A percentile compares a stretch with the other conserved stretches of the same genome.
phyloP scores from a whole-genome alignment of 2,888 invertebrate species.

The Tillus elongatus region DNA sequence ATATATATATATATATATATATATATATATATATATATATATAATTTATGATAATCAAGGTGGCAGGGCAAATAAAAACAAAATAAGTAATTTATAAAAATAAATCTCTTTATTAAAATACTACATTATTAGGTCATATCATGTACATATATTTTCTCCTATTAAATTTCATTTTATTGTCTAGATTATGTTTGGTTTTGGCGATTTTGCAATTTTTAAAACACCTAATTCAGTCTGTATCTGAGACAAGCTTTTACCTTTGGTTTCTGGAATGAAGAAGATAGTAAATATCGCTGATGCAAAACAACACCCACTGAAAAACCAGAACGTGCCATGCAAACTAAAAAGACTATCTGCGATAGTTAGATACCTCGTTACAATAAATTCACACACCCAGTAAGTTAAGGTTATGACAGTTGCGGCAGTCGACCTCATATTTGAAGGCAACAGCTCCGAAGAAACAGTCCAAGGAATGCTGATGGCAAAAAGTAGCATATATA shows the following conservation, averaged over 20 bases:
- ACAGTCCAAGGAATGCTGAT: slow-evolving; percentile 73
- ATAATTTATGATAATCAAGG: no score
- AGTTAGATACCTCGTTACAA: slow-evolving; percentile 67
- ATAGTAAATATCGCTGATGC: slow-evolving; percentile 60
- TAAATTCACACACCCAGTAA: slow-evolving; percentile 65
- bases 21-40: no score
- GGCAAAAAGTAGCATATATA: slow-evolving; percentile 58
- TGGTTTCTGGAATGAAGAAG: slow-evolving; percentile 73
- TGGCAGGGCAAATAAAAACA: no score
- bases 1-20: no score
- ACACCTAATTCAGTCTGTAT: slow-evolving; percentile 48
- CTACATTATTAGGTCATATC: no score
- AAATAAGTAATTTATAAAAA: no score
- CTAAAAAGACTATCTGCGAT: slow-evolving; percentile 51
- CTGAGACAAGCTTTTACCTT: slow-evolving; percentile 70
- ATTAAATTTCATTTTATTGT: no score
- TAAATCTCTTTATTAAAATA: no score
- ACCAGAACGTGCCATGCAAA: slow-evolving; percentile 58
- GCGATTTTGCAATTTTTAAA: no score
- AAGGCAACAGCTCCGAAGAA: slow-evolving; percentile 71
- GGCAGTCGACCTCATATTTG: slow-evolving; percentile 63
- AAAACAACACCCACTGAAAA: slow-evolving; percentile 54
- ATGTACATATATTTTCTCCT: no score
- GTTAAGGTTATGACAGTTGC: slow-evolving; percentile 65
- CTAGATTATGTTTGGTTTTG: no score